Evolutionary conservation across 2,113 vertebrate genomes (phyloP).

Genomic region (Trogon surrucura): DNA sequence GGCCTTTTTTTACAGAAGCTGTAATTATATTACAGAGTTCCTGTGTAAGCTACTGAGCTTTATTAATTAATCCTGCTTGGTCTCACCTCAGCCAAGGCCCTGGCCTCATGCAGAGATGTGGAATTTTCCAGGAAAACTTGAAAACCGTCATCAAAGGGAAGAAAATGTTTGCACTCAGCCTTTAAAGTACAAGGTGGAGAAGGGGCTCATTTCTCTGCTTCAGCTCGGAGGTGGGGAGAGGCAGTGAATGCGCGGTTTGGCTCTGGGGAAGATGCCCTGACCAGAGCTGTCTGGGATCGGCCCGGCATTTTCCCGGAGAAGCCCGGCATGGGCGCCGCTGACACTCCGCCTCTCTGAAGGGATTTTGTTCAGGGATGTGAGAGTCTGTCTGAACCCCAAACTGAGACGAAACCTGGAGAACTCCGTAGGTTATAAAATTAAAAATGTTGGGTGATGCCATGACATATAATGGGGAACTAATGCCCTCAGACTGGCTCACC

Average conservation of each 20-base stretch:
- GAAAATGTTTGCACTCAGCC: constrained; percentile 18
- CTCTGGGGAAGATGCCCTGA: background rate
- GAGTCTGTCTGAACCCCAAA: background rate
- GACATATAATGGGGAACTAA: background rate
- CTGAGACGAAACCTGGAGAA: background rate
- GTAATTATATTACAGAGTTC: constrained; percentile 81
- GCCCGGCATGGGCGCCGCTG: background rate
- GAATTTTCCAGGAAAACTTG: constrained; percentile 93
- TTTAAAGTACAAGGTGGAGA: background rate
- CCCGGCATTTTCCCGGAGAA: background rate
- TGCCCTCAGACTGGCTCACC: background rate
- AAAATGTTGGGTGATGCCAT: background rate
- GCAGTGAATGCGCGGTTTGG: rapidly evolving
- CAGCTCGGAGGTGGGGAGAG: background rate
- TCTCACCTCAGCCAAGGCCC: background rate
- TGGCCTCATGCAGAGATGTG: constrained; percentile 80
- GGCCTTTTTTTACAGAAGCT: constrained; percentile 84
- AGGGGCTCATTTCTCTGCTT: background rate
- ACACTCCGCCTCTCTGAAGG: background rate
- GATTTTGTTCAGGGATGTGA: background rate
- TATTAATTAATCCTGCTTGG: constrained; percentile 78
- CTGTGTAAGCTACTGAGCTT: constrained; percentile 75
- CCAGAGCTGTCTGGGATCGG: background rate
- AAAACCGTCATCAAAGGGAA: constrained; percentile 75
- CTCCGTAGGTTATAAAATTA: background rate